phyloP scores from a whole-genome alignment of 2,113 vertebrate species.

The Tupaia tana region DNA sequence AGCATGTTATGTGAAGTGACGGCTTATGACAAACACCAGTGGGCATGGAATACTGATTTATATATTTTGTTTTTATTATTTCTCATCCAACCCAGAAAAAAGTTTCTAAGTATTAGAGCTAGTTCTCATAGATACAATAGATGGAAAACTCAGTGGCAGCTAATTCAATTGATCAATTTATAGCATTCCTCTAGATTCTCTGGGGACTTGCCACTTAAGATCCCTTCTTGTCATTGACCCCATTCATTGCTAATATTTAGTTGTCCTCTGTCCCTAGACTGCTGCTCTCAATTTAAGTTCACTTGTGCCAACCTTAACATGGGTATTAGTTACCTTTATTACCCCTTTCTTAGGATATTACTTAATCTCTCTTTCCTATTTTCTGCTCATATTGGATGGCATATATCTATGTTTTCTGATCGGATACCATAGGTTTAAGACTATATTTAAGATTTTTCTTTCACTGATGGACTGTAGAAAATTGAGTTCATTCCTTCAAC shows the following conservation, averaged over 20 bases:
- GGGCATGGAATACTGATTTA: not conserved
- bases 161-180: not conserved
- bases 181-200: not conserved
- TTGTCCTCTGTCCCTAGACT: not conserved
- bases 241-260: not conserved
- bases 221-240: not conserved
- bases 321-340: not conserved
- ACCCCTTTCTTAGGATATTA: not conserved
- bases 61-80: not conserved
- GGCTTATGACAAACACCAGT: not conserved
- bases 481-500: not conserved
- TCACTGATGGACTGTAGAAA: not conserved
- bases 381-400: not conserved
- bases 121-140: not conserved
- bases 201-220: not conserved
- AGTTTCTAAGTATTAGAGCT: not conserved
- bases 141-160: not conserved
- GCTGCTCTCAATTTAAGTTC: not conserved
- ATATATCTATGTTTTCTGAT: not conserved
- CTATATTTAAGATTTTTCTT: not conserved
- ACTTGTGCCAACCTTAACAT: not conserved
- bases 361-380: not conserved
- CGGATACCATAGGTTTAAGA: not conserved
- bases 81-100: not conserved
- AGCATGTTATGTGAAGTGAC: not conserved